Base-by-base conservation (phyloP, 1,140 invertebrate species). In the Formica exsecta region DNA sequence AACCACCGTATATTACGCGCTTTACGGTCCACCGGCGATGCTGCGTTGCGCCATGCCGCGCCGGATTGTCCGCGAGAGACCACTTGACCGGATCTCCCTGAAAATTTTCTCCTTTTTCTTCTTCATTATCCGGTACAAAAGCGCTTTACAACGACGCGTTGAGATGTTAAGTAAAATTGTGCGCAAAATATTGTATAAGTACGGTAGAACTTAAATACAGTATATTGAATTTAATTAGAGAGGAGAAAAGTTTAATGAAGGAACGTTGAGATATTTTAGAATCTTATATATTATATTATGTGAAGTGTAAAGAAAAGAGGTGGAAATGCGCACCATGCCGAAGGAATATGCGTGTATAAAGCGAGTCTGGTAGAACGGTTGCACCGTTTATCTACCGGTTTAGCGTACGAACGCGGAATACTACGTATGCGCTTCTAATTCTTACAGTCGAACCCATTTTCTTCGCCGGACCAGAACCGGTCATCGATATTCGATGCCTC, bases 1-100 rank as follows among this genome's bases (percentile, higher is more conserved):
- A 86, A 86, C 48, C 84, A 66, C 75, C 84, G 75, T 86, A 86
- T 86, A 86, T 86, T 86, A 29, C 84, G 64, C 84, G 62, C 75
- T 86, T 86, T 86, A 86, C 75, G 75, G 75, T 86, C 64, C 32
- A 59, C 80, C 48, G 73, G 71, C 54, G 71, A 71, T 57, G 70
- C 54, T 32, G 51, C 80, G 57, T 44, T 68, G 66, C 70, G 79
- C 71, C 61, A 64, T 74, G 75, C 61, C 36, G 74, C 62, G 84
- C 66, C 76, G 79, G 57, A 74, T 74, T 83, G 68, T 74, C 32
- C 79, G 38, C 79, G 41, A 74, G 41, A 73, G 68, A 73, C 68
- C 41, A 83, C 68, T 83, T 83, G 79, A 74, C 79, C 79, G 79
- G 79, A 83, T 83, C 68, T 73, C 68, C 68, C 79, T 86, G 62